Percentiles rank a stretch among this genome's conserved stretches.
phyloP scores from a whole-genome alignment of 2,797 vertebrate genomes.

The Poliocrania exsul region DNA sequence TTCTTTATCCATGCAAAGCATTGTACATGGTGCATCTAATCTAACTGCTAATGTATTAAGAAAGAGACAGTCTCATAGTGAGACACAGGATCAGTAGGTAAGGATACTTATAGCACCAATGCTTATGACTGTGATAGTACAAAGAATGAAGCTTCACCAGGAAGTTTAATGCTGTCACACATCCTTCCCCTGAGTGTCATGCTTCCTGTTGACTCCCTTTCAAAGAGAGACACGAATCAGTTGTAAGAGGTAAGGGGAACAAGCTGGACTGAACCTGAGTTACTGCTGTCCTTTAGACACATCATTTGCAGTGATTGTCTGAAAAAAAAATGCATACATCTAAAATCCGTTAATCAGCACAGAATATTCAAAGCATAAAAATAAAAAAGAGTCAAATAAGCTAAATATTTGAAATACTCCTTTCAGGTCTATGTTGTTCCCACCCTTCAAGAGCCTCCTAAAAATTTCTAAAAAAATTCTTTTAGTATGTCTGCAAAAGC shows the following conservation, averaged over 20 bases:
- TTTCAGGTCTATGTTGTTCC: not conserved
- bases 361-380: not conserved
- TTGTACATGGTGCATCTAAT: not conserved
- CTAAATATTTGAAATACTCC: not conserved
- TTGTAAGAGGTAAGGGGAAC: not conserved
- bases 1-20: not conserved
- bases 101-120: not conserved
- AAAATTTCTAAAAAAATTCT: not conserved
- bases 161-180: slow-evolving; percentile 29
- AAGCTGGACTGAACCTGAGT: not conserved
- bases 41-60: not conserved
- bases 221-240: not conserved
- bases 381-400: not conserved
- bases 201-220: slow-evolving; percentile 57
- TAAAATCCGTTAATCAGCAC: not conserved
- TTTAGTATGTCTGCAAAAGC: not conserved
- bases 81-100: not conserved
- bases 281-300: not conserved
- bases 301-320: not conserved
- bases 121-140: not conserved
- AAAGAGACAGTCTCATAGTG: not conserved
- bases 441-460: not conserved
- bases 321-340: not conserved
- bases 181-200: slow-evolving; percentile 29
- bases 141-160: slow-evolving; percentile 36